Base-by-base conservation (phyloP, 2,113 vertebrate genomes). In the Osmerus eperlanus region DNA sequence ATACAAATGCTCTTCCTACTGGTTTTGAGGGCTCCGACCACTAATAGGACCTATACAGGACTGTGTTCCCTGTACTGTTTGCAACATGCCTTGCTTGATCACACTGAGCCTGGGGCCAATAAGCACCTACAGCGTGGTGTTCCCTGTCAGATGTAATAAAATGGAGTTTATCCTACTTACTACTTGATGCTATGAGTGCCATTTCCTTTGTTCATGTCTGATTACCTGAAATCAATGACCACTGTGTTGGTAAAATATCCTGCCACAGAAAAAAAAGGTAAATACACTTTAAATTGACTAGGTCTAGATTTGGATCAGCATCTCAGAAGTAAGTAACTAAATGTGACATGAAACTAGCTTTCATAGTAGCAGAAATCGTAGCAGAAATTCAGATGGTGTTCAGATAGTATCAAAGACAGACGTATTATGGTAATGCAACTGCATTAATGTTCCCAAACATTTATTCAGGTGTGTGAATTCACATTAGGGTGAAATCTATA, bases 1-100 rank as follows among this genome's bases (percentile, higher is more conserved):
- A 82, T 25, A 13, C 89, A 73, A 97, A 97, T 41, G 1, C 94
- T 28, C 90, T 96, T 65, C 96, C 96, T 3, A 91, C 91, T 0
- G 95, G 95, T 41, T 96, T 86, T 0, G 94, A 97, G 81, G 65
- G n/a, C 1, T 54, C 73, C 14, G 78, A 87, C 32, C 89, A 88
- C 85, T 92, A 83, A 91, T 64, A 18, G 14, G 14, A 65, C 25
- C n/a, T 12, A 1, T 54, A 62, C 11, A 36, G 72, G 25, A n/a
- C 61, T n/a, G 19, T 12, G 16, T 3, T 36, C 54, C 19, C 47
- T 4, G 14, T 5, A n/a, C 75, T 18, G 29, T 25, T 19, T 58
- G 32, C 53, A 15, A 5, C 41, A 55, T 54, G 25, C 51, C 54
- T 63, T 74, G 56, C 70, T 70, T 76, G 3, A 75, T 66, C 55